Conservation (phyloP, 2,113 vertebrate species). For the Colistium nudipinnis region DNA sequence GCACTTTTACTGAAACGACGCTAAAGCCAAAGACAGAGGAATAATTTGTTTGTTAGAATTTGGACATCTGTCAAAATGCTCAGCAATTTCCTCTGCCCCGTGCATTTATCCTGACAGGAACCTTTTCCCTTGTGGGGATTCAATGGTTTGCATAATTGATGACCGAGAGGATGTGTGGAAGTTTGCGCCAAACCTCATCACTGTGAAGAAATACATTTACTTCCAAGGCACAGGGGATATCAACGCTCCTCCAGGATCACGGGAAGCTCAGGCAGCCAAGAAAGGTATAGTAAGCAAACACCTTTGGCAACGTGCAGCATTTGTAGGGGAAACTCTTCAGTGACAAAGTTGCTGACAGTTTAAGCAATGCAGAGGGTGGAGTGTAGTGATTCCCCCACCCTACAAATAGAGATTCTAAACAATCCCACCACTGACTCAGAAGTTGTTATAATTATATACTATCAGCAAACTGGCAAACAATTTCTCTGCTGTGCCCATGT, state of each 20-base stretch:
- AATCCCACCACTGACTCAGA: not conserved
- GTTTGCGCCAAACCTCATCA: constrained; percentile 97
- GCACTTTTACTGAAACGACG: not conserved
- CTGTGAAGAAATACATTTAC: constrained; percentile 98
- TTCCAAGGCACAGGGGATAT: constrained; percentile 97
- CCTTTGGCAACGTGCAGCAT: not conserved
- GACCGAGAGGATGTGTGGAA: constrained; percentile 99
- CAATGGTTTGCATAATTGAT: constrained; percentile 99
- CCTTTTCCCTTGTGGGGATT: constrained; percentile 96
- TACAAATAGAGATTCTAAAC: not conserved
- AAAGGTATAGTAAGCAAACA: constrained; percentile 81
- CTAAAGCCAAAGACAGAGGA: not conserved
- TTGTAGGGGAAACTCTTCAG: not conserved
- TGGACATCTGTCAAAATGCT: not conserved
- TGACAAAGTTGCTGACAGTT: not conserved
- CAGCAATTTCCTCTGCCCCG: not conserved
- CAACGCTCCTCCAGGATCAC: constrained; percentile 90
- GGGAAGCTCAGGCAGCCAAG: constrained; percentile 84
- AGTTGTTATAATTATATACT: not conserved
- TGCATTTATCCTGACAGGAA: constrained; percentile 80
- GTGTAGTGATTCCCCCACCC: not conserved
- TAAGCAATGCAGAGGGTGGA: not conserved
- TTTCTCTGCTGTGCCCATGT: not conserved
- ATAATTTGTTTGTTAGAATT: not conserved
- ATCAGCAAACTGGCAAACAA: not conserved